A percentile compares a stretch with the other conserved stretches of the same genome.
Conservation (phyloP, 2,113 vertebrate genomes). For the Rhynchomys soricoides region DNA sequence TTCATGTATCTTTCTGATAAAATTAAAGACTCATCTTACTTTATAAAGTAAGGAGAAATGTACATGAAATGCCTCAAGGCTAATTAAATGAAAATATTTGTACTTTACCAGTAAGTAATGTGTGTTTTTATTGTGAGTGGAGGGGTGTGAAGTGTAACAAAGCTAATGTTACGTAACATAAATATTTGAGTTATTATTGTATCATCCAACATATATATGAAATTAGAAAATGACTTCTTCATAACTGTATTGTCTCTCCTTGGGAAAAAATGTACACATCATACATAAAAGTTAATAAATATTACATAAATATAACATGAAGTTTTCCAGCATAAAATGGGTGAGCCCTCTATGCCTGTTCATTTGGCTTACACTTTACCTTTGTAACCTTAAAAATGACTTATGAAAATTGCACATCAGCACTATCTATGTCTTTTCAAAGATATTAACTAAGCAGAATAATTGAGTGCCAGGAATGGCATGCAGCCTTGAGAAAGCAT, state of each 20-base stretch:
- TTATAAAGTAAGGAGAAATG: background rate
- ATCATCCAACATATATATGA: background rate
- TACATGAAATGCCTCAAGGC: background rate
- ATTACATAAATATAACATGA: background rate
- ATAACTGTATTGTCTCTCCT: background rate
- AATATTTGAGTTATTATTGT: conserved; percentile 24
- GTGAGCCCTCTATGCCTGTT: background rate
- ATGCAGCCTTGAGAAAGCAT: background rate
- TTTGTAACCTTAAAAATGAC: conserved; percentile 7
- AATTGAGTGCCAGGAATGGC: background rate
- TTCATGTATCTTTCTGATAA: background rate
- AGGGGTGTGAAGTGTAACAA: background rate
- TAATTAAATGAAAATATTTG: background rate
- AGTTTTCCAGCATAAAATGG: background rate
- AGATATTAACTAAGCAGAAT: background rate
- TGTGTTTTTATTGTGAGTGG: background rate
- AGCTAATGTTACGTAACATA: background rate
- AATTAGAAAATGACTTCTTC: background rate
- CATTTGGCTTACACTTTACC: background rate
- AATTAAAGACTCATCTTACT: background rate
- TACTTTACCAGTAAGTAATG: background rate
- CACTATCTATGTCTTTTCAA: background rate
- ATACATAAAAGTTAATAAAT: background rate
- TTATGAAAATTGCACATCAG: background rate
- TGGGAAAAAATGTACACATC: accelerated